phyloP scores from a whole-genome alignment of 2,113 vertebrate species.

The Gallinago media region DNA sequence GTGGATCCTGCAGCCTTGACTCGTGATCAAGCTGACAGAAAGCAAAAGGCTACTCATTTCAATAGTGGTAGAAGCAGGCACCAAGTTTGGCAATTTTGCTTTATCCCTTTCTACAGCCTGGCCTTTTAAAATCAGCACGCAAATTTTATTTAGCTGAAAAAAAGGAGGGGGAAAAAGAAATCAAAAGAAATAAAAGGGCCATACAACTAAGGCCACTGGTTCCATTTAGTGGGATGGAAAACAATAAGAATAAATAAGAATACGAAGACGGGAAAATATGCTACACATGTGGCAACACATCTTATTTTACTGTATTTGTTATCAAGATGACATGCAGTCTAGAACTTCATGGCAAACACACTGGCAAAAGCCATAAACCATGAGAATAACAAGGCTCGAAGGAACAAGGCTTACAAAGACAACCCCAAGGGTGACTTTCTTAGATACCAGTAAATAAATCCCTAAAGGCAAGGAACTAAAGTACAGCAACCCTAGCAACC shows the following conservation, averaged over 20 bases:
- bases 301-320: not conserved
- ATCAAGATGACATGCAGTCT: conserved; percentile 87
- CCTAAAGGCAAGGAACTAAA: conserved; percentile 95
- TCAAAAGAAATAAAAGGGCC: not conserved
- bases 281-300: conserved; percentile 31
- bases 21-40: not conserved
- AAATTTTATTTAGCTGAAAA: not conserved
- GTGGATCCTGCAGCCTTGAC: not conserved
- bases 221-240: not conserved
- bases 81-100: not conserved
- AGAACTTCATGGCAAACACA: conserved; percentile 93
- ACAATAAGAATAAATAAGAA: not conserved
- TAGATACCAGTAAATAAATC: conserved; percentile 94
- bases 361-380: conserved; percentile 93
- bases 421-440: conserved; percentile 89
- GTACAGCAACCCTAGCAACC: conserved; percentile 91
- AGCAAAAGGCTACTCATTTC: not conserved
- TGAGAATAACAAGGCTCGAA: conserved; percentile 89
- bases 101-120: not conserved
- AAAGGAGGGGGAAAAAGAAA: not conserved
- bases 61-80: not conserved
- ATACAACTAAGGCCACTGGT: not conserved
- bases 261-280: conserved; percentile 21
- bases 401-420: conserved; percentile 95
- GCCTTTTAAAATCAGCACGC: not conserved